Conservation (phyloP, 2,888 invertebrate genomes). For the Netelia inedita region DNA sequence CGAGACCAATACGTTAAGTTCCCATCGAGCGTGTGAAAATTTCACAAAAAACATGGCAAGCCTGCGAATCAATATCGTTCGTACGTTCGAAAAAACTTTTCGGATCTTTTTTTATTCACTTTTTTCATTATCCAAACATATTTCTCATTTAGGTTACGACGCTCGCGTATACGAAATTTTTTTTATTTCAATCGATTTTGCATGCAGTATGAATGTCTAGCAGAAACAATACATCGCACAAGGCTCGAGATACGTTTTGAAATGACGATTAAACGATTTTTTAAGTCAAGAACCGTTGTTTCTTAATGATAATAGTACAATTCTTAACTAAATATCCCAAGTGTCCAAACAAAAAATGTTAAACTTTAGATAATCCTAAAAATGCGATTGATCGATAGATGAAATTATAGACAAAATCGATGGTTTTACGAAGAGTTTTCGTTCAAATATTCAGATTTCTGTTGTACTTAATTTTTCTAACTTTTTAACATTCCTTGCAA, state of each 20-base stretch:
- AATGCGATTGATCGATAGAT: background rate
- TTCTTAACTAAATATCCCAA: background rate
- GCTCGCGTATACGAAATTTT: background rate
- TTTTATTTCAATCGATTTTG: background rate
- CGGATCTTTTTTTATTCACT: background rate
- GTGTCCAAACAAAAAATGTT: background rate
- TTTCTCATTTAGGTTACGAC: background rate
- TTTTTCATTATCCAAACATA: background rate
- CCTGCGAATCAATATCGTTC: conserved; percentile 48
- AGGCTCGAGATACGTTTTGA: background rate
- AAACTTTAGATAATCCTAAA: background rate
- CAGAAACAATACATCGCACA: background rate
- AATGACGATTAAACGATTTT: background rate
- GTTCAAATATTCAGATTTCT: background rate
- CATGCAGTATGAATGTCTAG: background rate
- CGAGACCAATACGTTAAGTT: background rate
- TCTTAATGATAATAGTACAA: background rate
- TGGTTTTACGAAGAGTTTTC: background rate
- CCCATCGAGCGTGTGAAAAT: conserved; percentile 41
- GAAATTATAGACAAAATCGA: background rate
- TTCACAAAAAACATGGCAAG: background rate
- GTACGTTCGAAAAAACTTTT: background rate
- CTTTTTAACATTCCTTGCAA: background rate
- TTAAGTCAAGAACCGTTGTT: background rate
- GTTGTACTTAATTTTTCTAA: background rate